These are phyloP conservation scores for Prosapia bicincta DNA, from an alignment of 2,888 invertebrate genomes.

Conservation along the genomic window DNA sequence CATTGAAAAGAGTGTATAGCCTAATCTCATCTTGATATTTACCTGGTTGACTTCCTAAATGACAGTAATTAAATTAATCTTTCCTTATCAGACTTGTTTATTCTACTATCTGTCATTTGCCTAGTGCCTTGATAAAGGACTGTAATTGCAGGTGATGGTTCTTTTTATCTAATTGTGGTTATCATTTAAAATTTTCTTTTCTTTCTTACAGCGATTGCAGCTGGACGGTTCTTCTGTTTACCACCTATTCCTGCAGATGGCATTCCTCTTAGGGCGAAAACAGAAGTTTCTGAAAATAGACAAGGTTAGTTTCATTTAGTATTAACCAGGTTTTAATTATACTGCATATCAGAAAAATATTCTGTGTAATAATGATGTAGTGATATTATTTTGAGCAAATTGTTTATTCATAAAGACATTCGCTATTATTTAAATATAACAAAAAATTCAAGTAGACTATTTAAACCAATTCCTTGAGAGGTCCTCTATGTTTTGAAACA, in stretches of 20 bases:
- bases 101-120: slow-evolving; percentile 13
- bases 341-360: background rate
- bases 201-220: slow-evolving; percentile 27
- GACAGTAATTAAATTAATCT: slow-evolving; percentile 11
- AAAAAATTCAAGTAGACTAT: too few relatives aligned
- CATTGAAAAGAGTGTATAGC: background rate
- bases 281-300: slow-evolving; percentile 23
- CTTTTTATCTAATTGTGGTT: background rate
- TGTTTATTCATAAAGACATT: too few relatives aligned
- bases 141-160: background rate
- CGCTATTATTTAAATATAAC: too few relatives aligned
- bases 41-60: background rate
- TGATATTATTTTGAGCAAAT: too few relatives aligned
- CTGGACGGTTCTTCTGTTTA: slow-evolving; percentile 29
- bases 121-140: slow-evolving; percentile 1
- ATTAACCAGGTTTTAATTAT: background rate
- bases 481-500: too few relatives aligned
- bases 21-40: slow-evolving; percentile 2
- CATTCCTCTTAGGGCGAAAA: background rate
- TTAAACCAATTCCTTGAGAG: too few relatives aligned
- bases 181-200: slow-evolving; percentile 1
- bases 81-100: slow-evolving; percentile 11
- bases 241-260: slow-evolving; percentile 12
- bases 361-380: background rate
- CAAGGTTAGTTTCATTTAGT: slow-evolving; percentile 20